Conservation (phyloP, 2,113 vertebrate genomes). For the Phalacrocorax carbo region DNA sequence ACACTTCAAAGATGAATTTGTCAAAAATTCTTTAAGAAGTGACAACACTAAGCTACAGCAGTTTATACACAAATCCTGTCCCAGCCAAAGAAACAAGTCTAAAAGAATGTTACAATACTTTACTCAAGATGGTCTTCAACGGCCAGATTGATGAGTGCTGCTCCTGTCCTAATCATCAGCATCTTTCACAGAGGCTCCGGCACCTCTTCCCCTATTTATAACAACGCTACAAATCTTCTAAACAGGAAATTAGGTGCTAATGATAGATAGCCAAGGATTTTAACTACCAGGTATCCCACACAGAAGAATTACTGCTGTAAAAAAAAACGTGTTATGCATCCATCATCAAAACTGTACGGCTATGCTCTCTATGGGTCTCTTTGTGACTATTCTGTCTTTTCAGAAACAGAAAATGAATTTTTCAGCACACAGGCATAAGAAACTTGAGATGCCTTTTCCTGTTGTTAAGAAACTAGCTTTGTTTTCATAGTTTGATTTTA, state of each 20-base stretch:
- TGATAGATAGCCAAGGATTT: background rate
- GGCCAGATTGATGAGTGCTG: background rate
- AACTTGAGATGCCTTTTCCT: background rate
- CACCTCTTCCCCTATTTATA: slow-evolving; percentile 16
- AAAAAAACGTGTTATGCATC: background rate
- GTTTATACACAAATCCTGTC: background rate
- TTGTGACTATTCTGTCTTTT: background rate
- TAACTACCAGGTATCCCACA: slow-evolving; percentile 22
- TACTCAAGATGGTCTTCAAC: background rate
- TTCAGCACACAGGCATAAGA: background rate
- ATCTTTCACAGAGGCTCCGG: background rate
- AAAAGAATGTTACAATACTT: background rate
- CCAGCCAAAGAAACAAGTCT: background rate
- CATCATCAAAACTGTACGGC: background rate
- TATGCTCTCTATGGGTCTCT: background rate
- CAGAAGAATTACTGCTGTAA: background rate
- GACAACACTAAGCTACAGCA: background rate
- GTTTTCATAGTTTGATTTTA: background rate
- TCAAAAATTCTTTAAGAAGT: background rate
- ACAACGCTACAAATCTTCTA: background rate
- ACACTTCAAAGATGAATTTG: background rate
- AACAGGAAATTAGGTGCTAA: slow-evolving; percentile 3
- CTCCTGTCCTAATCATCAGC: background rate
- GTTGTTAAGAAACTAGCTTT: background rate
- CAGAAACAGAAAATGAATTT: background rate